Evolutionary conservation across 53 echinoderm and acorn worm species (phyloP).

Genomic region (Holothuria scabra): DNA sequence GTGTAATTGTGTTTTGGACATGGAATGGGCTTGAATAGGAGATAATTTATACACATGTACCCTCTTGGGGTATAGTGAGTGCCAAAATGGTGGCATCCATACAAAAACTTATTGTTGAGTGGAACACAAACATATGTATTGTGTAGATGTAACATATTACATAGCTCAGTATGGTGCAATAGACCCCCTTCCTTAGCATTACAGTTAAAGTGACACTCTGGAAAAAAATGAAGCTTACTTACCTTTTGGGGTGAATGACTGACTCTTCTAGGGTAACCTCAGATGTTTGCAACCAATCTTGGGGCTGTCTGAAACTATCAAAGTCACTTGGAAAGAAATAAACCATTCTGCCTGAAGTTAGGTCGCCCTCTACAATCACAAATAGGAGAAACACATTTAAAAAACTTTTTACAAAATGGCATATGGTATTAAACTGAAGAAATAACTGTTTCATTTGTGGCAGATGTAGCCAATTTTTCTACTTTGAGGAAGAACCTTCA

Average conservation of each 20-base stretch:
- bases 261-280: constrained; percentile 52
- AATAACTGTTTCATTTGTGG: too few relatives aligned
- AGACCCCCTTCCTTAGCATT: background rate
- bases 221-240: background rate
- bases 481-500: too few relatives aligned
- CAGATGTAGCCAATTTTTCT: too few relatives aligned
- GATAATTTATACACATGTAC: too few relatives aligned
- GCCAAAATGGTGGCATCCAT: too few relatives aligned
- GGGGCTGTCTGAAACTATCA: constrained; percentile 59
- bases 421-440: background rate
- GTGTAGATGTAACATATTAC: too few relatives aligned
- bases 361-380: constrained; percentile 21
- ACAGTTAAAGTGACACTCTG: background rate
- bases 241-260: constrained; percentile 61
- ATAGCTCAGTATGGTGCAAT: too few relatives aligned
- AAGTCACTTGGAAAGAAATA: constrained; percentile 70
- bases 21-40: too few relatives aligned
- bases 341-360: constrained; percentile 21
- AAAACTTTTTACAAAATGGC: background rate
- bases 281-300: constrained; percentile 55
- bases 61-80: too few relatives aligned
- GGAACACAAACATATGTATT: too few relatives aligned
- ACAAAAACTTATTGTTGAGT: too few relatives aligned
- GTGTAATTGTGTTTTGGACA: too few relatives aligned
- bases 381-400: background rate